A percentile compares a stretch with the other conserved stretches of the same genome.
Evolutionary conservation across 2,113 vertebrate genomes (phyloP).

Genomic region (Pterocles burchelli): DNA sequence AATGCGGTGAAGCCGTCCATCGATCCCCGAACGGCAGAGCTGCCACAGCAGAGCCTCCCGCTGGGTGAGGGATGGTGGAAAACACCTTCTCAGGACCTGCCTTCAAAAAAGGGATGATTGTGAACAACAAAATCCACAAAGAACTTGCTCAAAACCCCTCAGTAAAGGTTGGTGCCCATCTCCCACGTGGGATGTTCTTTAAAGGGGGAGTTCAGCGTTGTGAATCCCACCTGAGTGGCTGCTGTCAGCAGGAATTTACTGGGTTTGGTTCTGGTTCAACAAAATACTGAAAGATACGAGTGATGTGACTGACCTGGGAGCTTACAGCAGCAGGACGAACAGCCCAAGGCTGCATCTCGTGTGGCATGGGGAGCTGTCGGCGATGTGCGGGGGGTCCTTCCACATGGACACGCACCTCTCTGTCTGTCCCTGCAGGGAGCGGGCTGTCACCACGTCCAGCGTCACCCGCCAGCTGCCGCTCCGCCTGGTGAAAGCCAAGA

Average conservation of each 20-base stretch:
- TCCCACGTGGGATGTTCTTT: not conserved
- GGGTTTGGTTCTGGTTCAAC: not conserved
- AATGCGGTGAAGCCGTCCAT: accelerated
- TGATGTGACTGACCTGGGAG: not conserved
- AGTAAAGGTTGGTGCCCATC: not conserved
- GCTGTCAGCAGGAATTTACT: not conserved
- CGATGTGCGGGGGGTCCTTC: accelerated
- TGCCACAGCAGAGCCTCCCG: not conserved
- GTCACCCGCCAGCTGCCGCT: not conserved
- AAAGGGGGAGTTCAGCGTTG: not conserved
- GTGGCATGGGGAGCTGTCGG: not conserved
- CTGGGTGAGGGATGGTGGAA: not conserved
- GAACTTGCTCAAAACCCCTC: not conserved
- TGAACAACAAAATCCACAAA: not conserved
- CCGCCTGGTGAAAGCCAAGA: not conserved
- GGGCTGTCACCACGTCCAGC: not conserved
- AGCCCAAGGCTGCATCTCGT: accelerated
- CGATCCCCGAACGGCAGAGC: not conserved
- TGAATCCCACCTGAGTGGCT: not conserved
- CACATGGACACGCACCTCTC: not conserved
- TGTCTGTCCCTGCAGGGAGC: accelerated
- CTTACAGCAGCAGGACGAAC: not conserved
- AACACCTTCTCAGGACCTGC: not conserved
- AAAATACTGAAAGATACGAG: not conserved
- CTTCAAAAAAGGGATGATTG: not conserved